Percentiles rank a stretch among this genome's conserved stretches.
Conservation (phyloP, 2,797 vertebrate species). For the Neoniphon sammara region DNA sequence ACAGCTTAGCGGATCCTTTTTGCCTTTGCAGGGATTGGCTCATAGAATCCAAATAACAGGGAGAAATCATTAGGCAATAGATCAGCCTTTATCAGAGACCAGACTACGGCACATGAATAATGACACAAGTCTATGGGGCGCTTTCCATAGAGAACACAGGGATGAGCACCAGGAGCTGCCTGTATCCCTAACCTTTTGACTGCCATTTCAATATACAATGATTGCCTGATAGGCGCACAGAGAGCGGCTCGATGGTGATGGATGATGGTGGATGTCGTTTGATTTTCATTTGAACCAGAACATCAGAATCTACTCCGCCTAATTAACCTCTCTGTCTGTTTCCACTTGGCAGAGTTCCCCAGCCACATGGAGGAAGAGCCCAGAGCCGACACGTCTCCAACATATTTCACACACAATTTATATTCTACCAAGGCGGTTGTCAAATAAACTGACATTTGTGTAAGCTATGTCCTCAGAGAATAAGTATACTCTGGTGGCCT, state of each 20-base stretch:
- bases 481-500: background rate
- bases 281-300: slow-evolving; percentile 74
- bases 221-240: slow-evolving; percentile 58
- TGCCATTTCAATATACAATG: slow-evolving; percentile 59
- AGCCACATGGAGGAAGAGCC: slow-evolving; percentile 41
- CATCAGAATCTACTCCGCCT: slow-evolving; percentile 75
- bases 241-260: slow-evolving; percentile 71
- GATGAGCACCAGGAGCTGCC: slow-evolving; percentile 50
- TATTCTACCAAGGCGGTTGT: slow-evolving; percentile 32
- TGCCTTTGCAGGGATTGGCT: slow-evolving; percentile 11
- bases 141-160: slow-evolving; percentile 60
- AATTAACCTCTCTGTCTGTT: slow-evolving; percentile 79
- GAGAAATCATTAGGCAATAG: slow-evolving; percentile 48
- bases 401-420: slow-evolving; percentile 51
- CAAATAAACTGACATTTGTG: slow-evolving; percentile 35
- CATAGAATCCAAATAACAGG: slow-evolving; percentile 18
- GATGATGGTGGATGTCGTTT: slow-evolving; percentile 76
- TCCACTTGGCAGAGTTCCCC: slow-evolving; percentile 67
- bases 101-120: slow-evolving; percentile 57
- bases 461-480: slow-evolving; percentile 22
- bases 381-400: slow-evolving; percentile 21
- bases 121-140: slow-evolving; percentile 44
- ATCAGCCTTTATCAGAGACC: slow-evolving; percentile 52
- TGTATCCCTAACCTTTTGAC: slow-evolving; percentile 72
- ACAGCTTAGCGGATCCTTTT: slow-evolving; percentile 1